Evolutionary conservation across 2,888 invertebrate species (phyloP), one percentile per base, ranked within the genome.

Genomic region (Acanthococcus lagerstroemiae): DNA sequence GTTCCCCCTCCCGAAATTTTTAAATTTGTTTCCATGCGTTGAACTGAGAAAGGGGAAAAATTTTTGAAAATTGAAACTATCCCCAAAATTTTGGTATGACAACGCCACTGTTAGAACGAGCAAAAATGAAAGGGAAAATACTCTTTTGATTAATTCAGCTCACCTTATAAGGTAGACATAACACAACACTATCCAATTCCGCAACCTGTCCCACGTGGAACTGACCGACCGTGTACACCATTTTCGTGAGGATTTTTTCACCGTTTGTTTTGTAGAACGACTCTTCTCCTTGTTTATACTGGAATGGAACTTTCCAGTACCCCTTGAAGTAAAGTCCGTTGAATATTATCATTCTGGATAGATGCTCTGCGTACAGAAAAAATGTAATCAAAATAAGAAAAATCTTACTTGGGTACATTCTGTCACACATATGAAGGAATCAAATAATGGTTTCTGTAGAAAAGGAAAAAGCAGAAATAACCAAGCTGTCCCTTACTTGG

Each of bases 251-350:
- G 9, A 68, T 67, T 55, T 70, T 70, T 30, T 69, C 65, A 6
- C 65, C 63, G 22, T 68, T 67, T 1, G 70, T 65, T 24, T 55
- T 67, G 67, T 72, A 71, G 67, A 72, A 72, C 15, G 68, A 46
- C 17, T 67, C 68, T 22, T 70, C 67, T n/a, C 50, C 68, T 60
- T 48, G 56, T 22, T 66, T 68, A 4, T 68, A 26, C 25, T 68
- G 63, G 68, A 74, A 72, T 1, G 72, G 72, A 17, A 67, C 68
- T 24, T 68, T 70, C 73, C 73, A 74, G 24, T 67, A 68, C n/a
- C 73, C 74, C 52, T 70, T 70, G 72, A 71, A 74, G 70, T 73
- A 74, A 37, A 74, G 70, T 3, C 72, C 74, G 67, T 74, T 74
- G 70, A 74, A 74, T n/a, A 72, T 69, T 17, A 74, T 70, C 71